Evolutionary conservation across 2,113 vertebrate genomes (phyloP).

Genomic region (Bufo bufo): DNA sequence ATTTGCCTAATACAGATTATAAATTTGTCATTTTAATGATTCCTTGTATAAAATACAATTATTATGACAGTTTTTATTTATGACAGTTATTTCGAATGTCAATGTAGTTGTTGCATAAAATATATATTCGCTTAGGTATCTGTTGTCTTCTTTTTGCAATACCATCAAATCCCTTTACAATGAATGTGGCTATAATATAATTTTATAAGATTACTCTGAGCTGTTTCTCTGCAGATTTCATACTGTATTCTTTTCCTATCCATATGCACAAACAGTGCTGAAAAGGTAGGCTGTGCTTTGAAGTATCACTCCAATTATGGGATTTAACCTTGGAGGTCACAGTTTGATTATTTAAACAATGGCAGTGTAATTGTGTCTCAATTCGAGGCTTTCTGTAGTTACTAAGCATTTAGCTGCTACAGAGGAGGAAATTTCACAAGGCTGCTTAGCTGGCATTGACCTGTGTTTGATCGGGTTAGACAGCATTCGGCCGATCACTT

Average conservation of each 20-base stretch:
- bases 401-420: conserved; percentile 78
- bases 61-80: not conserved
- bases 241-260: conserved; percentile 76
- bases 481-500: conserved; percentile 73
- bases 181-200: not conserved
- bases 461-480: conserved; percentile 88
- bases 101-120: not conserved
- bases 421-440: conserved; percentile 84
- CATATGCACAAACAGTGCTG: conserved; percentile 79
- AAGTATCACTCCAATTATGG: conserved; percentile 99
- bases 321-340: conserved; percentile 97
- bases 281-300: conserved; percentile 95
- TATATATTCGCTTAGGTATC: not conserved
- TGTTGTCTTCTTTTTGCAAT: not conserved
- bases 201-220: not conserved
- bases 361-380: conserved; percentile 89
- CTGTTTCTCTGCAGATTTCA: conserved; percentile 59
- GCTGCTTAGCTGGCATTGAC: conserved; percentile 80
- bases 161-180: not conserved
- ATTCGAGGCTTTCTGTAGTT: conserved; percentile 86
- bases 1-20: not conserved
- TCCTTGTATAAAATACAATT: not conserved
- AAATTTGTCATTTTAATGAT: not conserved
- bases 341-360: conserved; percentile 98
- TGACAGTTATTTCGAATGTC: not conserved